Evolutionary conservation across 2,888 invertebrate species (phyloP).

Genomic region (Siphlonurus alternatus): DNA sequence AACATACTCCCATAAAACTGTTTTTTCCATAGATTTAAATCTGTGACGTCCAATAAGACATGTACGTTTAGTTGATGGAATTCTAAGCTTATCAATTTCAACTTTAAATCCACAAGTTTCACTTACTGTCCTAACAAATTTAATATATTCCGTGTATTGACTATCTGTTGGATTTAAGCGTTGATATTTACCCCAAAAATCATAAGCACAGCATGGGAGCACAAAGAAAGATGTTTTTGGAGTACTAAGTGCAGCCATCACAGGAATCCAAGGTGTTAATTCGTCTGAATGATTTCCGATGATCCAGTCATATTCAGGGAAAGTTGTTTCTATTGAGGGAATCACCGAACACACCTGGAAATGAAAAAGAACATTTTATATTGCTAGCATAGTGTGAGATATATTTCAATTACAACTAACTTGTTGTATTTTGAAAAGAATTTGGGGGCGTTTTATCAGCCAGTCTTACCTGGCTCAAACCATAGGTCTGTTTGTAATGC

Average conservation of each 20-base stretch:
- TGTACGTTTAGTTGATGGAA: conserved; percentile 91
- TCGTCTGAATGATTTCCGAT: conserved; percentile 99
- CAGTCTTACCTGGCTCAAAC: too few relatives aligned
- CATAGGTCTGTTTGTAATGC: too few relatives aligned
- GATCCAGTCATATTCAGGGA: conserved; percentile 71
- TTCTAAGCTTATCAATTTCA: conserved; percentile 67
- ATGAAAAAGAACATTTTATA: conserved; percentile 9
- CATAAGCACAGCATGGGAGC: conserved; percentile 87
- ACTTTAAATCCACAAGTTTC: conserved; percentile 57
- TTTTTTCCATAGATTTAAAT: conserved; percentile 12
- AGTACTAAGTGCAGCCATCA: conserved; percentile 68
- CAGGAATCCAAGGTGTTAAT: conserved; percentile 96
- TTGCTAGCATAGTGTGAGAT: too few relatives aligned
- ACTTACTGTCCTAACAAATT: conserved; percentile 22
- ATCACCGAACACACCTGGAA: conserved; percentile 46
- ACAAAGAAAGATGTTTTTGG: conserved; percentile 65
- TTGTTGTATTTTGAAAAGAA: neutral
- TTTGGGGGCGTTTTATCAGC: too few relatives aligned
- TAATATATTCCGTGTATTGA: conserved; percentile 44
- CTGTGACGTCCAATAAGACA: conserved; percentile 49
- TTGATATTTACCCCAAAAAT: conserved; percentile 80
- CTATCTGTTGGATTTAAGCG: conserved; percentile 49
- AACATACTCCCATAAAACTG: conserved; percentile 1
- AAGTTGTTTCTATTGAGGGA: conserved; percentile 46
- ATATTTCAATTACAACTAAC: conserved; percentile 5